These are phyloP conservation scores for Serranus cabrilla DNA, from an alignment of 2,797 vertebrate genomes.

Conservation along the genomic window DNA sequence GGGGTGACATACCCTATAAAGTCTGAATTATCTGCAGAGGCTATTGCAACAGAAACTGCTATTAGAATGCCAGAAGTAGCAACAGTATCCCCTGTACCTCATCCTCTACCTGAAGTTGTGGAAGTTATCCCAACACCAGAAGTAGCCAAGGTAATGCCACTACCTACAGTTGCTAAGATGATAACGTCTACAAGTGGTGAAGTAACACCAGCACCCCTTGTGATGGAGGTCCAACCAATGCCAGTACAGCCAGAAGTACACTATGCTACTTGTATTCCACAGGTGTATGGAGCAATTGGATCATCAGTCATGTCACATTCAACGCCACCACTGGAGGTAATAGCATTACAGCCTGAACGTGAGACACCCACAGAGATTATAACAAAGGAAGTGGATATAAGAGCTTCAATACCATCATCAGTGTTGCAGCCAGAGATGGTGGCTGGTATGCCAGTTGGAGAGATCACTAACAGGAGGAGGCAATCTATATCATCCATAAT, in stretches of 20 bases:
- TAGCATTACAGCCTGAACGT: constrained; percentile 56
- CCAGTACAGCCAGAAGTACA: constrained; percentile 43
- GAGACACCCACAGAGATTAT: constrained; percentile 55
- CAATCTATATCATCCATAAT: constrained; percentile 71
- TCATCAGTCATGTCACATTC: constrained; percentile 54
- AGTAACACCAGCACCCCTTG: constrained; percentile 27
- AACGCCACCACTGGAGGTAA: constrained; percentile 55
- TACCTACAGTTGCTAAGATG: constrained; percentile 15
- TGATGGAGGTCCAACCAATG: constrained; percentile 57
- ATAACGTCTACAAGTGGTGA: constrained; percentile 27
- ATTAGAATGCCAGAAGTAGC: constrained; percentile 50
- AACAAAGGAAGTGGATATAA: constrained; percentile 45
- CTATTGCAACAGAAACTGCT: constrained; percentile 43
- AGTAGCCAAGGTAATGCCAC: constrained; percentile 19
- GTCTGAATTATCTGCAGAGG: constrained; percentile 49
- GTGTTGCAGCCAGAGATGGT: constrained; percentile 51
- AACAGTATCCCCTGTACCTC: constrained; percentile 41
- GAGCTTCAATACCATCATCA: constrained; percentile 49
- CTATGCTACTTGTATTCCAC: constrained; percentile 40
- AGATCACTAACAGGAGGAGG: constrained; percentile 66
- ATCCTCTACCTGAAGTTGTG: constrained; percentile 17
- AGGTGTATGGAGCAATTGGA: constrained; percentile 41
- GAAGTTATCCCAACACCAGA: constrained; percentile 39
- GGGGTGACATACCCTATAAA: constrained; percentile 14
- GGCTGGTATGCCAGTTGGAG: constrained; percentile 57